Evolutionary conservation across 2,113 vertebrate species (phyloP), one percentile per base, ranked within the genome.

Genomic region (Hypomesus transpacificus): DNA sequence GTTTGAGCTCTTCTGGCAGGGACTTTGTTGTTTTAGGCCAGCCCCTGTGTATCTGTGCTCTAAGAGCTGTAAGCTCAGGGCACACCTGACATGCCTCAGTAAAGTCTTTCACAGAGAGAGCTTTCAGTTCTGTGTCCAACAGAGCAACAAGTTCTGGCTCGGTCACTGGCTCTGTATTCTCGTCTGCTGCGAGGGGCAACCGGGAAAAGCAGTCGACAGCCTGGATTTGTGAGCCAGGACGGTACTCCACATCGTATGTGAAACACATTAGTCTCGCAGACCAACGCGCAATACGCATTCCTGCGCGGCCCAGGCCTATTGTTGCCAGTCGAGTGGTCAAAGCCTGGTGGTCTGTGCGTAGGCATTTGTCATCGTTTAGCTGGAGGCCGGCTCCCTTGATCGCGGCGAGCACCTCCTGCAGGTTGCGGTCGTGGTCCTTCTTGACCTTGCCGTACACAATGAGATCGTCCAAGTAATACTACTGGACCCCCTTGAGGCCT

Each of bases 381-480:
- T 51, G 17, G 24, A 68, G 16, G 8, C 73, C 39, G 14, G 66
- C 21, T 11, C 46, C 24, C 20, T 62, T 53, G 24, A 26, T 26
- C 24, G 24, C 24, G 24, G 24, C 2, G 24, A 26, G 24, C 24
- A 26, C 24, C 24, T 26, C 24, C 24, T 26, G 24, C 24, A 26
- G 24, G 24, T 26, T 26, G 24, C 24, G 24, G 24, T 26, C 18
- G 69, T 64, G 34, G 17, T 24, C 34, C 22, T 59, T 18, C 16
- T 68, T 26, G 21, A 59, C 21, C 17, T 59, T 3, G 7, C 70
- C 66, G n/a, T 69, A 64, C 3, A 79, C 28, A 0, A 79, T 68
- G 3, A 79, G 9, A 57, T 75, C 73, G 52, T 79, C 68, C 9
- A 75, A 58, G 39, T 75, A 75, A 11, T 46, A 56, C n/a, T n/a